Evolutionary conservation across 2,113 vertebrate species (phyloP).

Genomic region (Triplophysa tibetana): DNA sequence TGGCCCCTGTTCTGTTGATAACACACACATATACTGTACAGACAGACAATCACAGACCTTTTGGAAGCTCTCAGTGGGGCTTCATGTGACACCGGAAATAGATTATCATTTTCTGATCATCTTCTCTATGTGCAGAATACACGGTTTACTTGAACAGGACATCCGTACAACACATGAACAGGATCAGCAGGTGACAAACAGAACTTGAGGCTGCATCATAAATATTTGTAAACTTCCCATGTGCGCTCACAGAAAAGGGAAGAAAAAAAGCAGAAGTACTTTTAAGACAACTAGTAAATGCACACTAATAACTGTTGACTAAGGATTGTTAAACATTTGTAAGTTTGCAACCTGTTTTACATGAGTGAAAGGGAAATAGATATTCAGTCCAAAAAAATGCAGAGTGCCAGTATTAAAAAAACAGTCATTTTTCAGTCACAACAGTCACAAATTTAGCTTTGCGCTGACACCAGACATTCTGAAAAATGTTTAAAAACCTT

Average conservation of each 20-base stretch:
- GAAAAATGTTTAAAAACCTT: slow-evolving; percentile 17
- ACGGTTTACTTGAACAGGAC: slow-evolving; percentile 31
- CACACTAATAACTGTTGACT: too few relatives aligned
- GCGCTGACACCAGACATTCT: not conserved
- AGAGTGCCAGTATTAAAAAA: not conserved
- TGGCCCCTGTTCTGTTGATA: slow-evolving; percentile 30
- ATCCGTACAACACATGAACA: not conserved
- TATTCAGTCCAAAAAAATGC: not conserved
- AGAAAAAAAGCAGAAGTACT: not conserved
- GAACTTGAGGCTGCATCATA: not conserved
- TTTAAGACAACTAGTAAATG: not conserved
- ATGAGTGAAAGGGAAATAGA: too few relatives aligned
- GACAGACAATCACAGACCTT: slow-evolving; percentile 53
- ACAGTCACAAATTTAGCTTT: not conserved
- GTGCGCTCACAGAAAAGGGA: not conserved
- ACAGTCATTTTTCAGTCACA: too few relatives aligned
- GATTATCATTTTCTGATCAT: slow-evolving; percentile 37
- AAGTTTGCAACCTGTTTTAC: too few relatives aligned
- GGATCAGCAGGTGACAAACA: slow-evolving; percentile 15
- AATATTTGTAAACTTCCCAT: slow-evolving; percentile 8
- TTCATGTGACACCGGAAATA: slow-evolving; percentile 52
- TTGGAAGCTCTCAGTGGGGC: slow-evolving; percentile 54
- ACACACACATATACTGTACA: slow-evolving; percentile 37
- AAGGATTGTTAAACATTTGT: too few relatives aligned
- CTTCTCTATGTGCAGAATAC: slow-evolving; percentile 1